phyloP scores from a whole-genome alignment of 2,888 invertebrate genomes.

The Margaritifera margaritifera region DNA sequence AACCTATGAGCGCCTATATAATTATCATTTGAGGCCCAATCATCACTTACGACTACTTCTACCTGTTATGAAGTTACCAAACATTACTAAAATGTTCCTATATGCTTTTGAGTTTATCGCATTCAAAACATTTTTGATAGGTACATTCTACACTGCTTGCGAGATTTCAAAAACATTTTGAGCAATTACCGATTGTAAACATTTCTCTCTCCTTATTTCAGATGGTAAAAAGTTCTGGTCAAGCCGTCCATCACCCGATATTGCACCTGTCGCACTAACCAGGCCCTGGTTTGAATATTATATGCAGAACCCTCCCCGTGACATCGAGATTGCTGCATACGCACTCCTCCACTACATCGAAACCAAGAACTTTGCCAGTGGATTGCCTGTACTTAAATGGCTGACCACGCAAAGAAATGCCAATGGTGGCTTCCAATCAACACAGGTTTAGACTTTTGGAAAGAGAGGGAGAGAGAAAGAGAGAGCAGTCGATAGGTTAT shows the following conservation, averaged over 20 bases:
- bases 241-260: not conserved
- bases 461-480: too few relatives aligned
- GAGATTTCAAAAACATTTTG: too few relatives aligned
- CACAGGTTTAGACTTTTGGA: conserved; percentile 54
- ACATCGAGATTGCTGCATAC: conserved; percentile 65
- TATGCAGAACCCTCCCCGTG: conserved; percentile 26
- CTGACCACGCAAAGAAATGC: conserved; percentile 56
- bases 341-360: conserved; percentile 55
- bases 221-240: conserved; percentile 7
- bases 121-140: too few relatives aligned
- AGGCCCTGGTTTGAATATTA: conserved; percentile 16
- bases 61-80: too few relatives aligned
- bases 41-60: too few relatives aligned
- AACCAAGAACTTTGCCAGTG: conserved; percentile 36
- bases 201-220: not conserved
- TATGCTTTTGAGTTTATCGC: too few relatives aligned
- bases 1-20: too few relatives aligned
- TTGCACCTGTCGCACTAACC: not conserved
- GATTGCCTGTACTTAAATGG: conserved; percentile 60
- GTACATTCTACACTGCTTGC: too few relatives aligned
- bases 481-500: too few relatives aligned
- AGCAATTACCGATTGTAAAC: too few relatives aligned
- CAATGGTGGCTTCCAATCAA: conserved; percentile 66
- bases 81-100: too few relatives aligned
- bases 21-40: too few relatives aligned